Conservation (phyloP, 2,888 invertebrate species). For the Synergus japonicus region DNA sequence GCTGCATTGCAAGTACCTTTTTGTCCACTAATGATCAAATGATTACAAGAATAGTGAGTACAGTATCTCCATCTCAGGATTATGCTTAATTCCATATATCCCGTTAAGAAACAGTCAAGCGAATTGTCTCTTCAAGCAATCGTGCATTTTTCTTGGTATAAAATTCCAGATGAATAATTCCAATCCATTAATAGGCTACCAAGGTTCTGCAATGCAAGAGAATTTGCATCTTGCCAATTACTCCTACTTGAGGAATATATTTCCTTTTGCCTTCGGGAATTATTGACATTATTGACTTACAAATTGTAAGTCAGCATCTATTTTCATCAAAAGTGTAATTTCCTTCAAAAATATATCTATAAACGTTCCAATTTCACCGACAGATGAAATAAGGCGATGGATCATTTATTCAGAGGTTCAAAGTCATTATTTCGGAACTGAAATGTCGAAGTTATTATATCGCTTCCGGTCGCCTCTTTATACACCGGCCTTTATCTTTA, state of each 20-base stretch:
- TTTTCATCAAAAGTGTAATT: conserved; percentile 25
- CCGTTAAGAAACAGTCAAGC: conserved; percentile 34
- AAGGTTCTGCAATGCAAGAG: conserved; percentile 6
- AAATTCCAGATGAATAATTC: conserved; percentile 41
- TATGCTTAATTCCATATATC: conserved; percentile 25
- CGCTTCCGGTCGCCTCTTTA: conserved; percentile 65
- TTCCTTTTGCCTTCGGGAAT: conserved; percentile 33
- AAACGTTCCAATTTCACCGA: not conserved
- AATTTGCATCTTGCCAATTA: conserved; percentile 40
- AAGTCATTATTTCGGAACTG: conserved; percentile 1
- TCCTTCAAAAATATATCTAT: not conserved
- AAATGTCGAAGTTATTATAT: conserved; percentile 40
- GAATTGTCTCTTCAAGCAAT: conserved; percentile 32
- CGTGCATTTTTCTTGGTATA: conserved; percentile 30
- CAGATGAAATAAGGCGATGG: not conserved
- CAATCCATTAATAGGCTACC: conserved; percentile 28
- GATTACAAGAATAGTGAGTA: conserved; percentile 31
- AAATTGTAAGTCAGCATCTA: conserved; percentile 36
- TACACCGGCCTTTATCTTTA: conserved; percentile 59
- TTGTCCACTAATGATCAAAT: conserved; percentile 36
- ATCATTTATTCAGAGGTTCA: conserved; percentile 24
- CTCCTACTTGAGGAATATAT: conserved; percentile 13
- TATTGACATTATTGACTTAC: conserved; percentile 30
- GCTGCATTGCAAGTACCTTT: conserved; percentile 7
- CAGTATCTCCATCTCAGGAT: not conserved